Percentiles rank a stretch among this genome's conserved stretches.
Evolutionary conservation across 2,113 vertebrate species (phyloP).

Genomic region (Chrysochloris asiatica): DNA sequence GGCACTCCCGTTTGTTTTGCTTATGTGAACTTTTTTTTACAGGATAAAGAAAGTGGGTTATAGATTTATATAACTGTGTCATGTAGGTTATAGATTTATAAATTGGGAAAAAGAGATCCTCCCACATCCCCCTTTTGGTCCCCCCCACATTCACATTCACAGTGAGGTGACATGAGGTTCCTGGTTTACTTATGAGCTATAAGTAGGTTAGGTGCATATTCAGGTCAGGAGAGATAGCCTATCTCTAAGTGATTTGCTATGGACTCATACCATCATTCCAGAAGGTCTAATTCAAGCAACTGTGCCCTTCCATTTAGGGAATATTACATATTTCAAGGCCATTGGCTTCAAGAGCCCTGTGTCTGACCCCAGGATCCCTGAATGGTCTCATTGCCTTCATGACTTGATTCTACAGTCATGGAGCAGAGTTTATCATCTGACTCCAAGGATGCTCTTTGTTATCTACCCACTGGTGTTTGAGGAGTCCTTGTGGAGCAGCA

Average conservation of each 20-base stretch:
- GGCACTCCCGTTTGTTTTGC: background rate
- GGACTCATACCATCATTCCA: background rate
- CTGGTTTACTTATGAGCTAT: background rate
- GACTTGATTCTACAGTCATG: too few relatives aligned
- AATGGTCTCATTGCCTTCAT: too few relatives aligned
- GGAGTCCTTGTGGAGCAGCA: too few relatives aligned
- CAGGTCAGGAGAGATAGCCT: background rate
- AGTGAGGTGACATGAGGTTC: background rate
- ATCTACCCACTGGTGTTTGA: background rate
- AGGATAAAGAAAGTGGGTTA: too few relatives aligned
- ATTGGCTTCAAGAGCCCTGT: too few relatives aligned
- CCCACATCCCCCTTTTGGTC: fast-evolving
- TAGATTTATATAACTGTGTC: background rate
- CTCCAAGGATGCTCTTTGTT: background rate
- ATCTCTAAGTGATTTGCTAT: background rate
- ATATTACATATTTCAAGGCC: too few relatives aligned
- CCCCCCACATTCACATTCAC: background rate
- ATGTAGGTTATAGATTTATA: background rate
- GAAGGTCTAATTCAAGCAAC: background rate
- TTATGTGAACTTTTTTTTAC: background rate
- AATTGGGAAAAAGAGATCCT: background rate
- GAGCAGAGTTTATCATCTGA: background rate
- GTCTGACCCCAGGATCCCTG: too few relatives aligned
- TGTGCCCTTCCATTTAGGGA: background rate
- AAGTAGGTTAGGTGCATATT: background rate